Conservation (phyloP, 2,797 vertebrate species). For the Sparidentex hasta region DNA sequence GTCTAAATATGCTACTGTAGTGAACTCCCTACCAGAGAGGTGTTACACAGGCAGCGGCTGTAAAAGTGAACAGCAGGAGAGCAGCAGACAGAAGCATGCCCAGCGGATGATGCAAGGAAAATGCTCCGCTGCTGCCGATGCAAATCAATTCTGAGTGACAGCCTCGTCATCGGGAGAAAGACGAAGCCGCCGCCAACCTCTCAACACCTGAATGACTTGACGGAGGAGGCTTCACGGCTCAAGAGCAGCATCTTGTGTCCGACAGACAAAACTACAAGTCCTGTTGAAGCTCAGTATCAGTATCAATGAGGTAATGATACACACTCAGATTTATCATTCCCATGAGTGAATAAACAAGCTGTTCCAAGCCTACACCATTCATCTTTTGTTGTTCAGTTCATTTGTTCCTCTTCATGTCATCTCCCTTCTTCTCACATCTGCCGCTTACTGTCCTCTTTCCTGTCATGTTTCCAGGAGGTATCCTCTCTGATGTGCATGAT, state of each 20-base stretch:
- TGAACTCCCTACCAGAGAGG: conserved; percentile 58
- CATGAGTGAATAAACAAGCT: too few relatives aligned
- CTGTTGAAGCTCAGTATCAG: not conserved
- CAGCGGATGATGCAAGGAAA: not conserved
- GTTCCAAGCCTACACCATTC: too few relatives aligned
- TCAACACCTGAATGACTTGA: not conserved
- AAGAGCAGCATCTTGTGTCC: conserved; percentile 76
- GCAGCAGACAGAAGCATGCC: not conserved
- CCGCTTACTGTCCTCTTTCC: too few relatives aligned
- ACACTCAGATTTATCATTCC: too few relatives aligned
- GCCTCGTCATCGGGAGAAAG: not conserved
- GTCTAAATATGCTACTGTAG: conserved; percentile 79
- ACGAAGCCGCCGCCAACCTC: not conserved
- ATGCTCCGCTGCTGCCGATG: not conserved
- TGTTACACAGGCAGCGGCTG: conserved; percentile 54
- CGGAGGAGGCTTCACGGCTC: conserved; percentile 47
- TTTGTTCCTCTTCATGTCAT: too few relatives aligned
- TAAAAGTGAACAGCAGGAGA: conserved; percentile 44
- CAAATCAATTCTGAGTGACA: not conserved
- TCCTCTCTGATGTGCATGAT: too few relatives aligned
- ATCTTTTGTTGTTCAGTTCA: too few relatives aligned
- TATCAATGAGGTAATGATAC: too few relatives aligned
- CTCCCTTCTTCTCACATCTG: too few relatives aligned
- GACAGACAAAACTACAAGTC: conserved; percentile 51
- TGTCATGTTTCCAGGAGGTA: too few relatives aligned